Percentiles rank a stretch among this genome's conserved stretches.
These are phyloP conservation scores for Lutjanus argentimaculatus DNA, from an alignment of 2,797 vertebrate species.

Conservation along the genomic window DNA sequence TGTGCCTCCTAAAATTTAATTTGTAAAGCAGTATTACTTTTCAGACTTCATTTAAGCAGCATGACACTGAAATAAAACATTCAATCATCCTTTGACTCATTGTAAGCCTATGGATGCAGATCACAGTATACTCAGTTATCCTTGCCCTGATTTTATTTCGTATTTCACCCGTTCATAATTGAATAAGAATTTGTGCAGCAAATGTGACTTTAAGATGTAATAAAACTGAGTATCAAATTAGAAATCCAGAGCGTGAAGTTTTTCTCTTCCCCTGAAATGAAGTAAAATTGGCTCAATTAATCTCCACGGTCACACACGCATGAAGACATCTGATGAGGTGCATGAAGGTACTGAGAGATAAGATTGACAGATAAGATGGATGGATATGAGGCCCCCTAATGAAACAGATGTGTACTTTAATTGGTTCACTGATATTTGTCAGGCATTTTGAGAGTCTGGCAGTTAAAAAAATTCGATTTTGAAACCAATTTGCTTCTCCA, in stretches of 20 bases:
- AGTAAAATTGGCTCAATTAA: conserved; percentile 76
- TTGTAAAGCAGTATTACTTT: conserved; percentile 16
- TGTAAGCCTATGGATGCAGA: conserved; percentile 15
- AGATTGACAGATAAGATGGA: conserved; percentile 83
- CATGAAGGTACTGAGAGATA: conserved; percentile 53
- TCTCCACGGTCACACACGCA: conserved; percentile 54
- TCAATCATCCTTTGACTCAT: conserved; percentile 24
- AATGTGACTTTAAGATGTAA: conserved; percentile 53
- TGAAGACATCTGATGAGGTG: conserved; percentile 66
- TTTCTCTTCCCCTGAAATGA: conserved; percentile 48
- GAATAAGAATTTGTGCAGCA: conserved; percentile 38
- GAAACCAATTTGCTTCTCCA: conserved; percentile 71
- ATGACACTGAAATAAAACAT: conserved; percentile 13
- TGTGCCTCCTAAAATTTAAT: conserved; percentile 12
- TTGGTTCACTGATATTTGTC: conserved; percentile 81
- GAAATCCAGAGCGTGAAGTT: conserved; percentile 35
- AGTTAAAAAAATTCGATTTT: conserved; percentile 68
- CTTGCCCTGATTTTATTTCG: conserved; percentile 7
- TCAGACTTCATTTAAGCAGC: conserved; percentile 27
- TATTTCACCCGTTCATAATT: conserved; percentile 33
- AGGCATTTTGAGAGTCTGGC: conserved; percentile 66
- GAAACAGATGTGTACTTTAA: conserved; percentile 86
- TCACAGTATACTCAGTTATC: conserved; percentile 20
- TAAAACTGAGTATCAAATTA: conserved; percentile 45
- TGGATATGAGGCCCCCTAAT: conserved; percentile 79